These are phyloP conservation scores for Cremastobaeus sp. DNA, from an alignment of 2,888 invertebrate species.

Conservation along the genomic window DNA sequence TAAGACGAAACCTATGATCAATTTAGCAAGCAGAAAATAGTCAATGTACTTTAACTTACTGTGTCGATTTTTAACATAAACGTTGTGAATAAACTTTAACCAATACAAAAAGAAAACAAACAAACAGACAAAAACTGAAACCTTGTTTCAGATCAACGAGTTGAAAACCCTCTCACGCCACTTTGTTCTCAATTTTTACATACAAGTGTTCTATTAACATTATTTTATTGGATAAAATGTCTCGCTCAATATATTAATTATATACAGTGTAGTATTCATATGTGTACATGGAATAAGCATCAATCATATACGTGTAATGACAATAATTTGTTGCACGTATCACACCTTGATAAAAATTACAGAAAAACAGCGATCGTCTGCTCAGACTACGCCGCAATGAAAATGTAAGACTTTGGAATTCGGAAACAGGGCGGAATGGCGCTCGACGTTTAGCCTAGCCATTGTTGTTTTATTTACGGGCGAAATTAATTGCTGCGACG, in stretches of 20 bases:
- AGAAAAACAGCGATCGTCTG: constrained; percentile 6
- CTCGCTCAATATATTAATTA: constrained; percentile 47
- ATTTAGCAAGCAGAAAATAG: too few relatives aligned
- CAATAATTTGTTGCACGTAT: constrained; percentile 21
- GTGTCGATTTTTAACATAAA: too few relatives aligned
- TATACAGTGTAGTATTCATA: constrained; percentile 27
- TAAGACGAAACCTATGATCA: too few relatives aligned
- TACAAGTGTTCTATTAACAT: constrained; percentile 56
- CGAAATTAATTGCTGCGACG: neutral
- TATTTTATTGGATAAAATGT: constrained; percentile 57
- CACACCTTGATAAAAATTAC: constrained; percentile 33
- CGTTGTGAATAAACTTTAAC: neutral
- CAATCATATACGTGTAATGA: constrained; percentile 3
- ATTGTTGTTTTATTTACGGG: neutral
- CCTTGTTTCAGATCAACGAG: neutral
- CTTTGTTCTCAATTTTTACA: constrained; percentile 43
- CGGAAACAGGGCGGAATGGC: constrained; percentile 9
- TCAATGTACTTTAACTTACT: too few relatives aligned
- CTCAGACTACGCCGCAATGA: constrained; percentile 5
- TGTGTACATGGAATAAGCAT: too few relatives aligned
- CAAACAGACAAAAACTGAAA: neutral
- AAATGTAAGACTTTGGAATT: constrained; percentile 46
- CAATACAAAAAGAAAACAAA: neutral
- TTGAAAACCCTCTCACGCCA: constrained; percentile 23
- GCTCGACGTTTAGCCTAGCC: neutral